Percentiles rank a stretch among this genome's conserved stretches.
Conservation (phyloP, 2,888 invertebrate genomes). For the Diachrysia chrysitis region DNA sequence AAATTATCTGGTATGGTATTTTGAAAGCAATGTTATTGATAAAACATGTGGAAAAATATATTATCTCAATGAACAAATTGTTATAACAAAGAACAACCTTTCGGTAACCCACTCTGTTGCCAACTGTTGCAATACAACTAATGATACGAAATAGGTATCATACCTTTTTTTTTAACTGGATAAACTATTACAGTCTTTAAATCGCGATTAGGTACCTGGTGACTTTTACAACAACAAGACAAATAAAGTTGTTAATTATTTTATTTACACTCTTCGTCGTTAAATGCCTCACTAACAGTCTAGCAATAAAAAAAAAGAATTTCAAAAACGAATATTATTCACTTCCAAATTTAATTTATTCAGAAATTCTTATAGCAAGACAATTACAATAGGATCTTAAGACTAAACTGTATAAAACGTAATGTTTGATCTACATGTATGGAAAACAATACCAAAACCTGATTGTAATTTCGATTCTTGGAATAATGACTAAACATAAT, state of each 20-base stretch:
- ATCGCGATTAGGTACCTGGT: neutral
- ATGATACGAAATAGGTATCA: too few species aligned
- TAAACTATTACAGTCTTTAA: neutral
- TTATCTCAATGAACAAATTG: neutral
- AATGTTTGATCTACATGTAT: constrained; percentile 57
- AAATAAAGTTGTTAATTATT: neutral
- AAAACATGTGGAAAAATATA: neutral
- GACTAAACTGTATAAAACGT: constrained; percentile 73
- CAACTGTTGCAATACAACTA: neutral
- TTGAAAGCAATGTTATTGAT: neutral
- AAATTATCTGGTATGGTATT: neutral
- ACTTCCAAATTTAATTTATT: constrained; percentile 82
- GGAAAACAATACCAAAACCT: constrained; percentile 33
- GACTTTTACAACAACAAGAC: neutral
- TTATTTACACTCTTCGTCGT: neutral
- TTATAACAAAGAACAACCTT: neutral
- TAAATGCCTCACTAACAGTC: neutral
- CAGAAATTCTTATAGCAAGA: constrained; percentile 77
- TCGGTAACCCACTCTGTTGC: too few species aligned
- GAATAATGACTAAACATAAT: constrained; percentile 36
- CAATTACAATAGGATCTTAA: constrained; percentile 77
- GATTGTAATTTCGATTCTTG: constrained; percentile 25
- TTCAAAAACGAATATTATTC: constrained; percentile 54
- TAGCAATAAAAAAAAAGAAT: constrained; percentile 9
- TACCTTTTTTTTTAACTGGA: neutral